Conservation (phyloP, 2,113 vertebrate genomes). For the Seriola dumerili region DNA sequence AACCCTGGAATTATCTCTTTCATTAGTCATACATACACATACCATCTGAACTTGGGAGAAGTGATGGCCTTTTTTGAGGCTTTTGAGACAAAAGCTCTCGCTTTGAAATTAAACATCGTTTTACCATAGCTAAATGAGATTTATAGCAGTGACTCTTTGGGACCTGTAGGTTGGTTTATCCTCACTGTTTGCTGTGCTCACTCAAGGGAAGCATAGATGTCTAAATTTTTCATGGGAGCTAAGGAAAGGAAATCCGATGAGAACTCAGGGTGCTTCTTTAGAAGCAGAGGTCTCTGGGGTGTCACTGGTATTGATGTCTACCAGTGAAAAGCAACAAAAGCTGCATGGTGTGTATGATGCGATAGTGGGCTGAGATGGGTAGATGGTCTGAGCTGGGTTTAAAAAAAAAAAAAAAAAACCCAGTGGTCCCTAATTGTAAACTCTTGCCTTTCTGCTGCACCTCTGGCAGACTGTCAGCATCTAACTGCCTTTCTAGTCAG, state of each 20-base stretch:
- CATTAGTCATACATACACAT: not conserved
- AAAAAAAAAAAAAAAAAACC: not conserved
- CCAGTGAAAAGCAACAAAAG: conserved; percentile 7
- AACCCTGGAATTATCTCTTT: not conserved
- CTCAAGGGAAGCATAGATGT: not conserved
- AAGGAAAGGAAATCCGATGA: not conserved
- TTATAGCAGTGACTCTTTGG: not conserved
- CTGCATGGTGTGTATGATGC: not conserved
- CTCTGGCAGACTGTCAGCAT: not conserved
- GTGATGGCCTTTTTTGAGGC: too few relatives aligned
- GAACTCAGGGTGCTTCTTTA: conserved; percentile 14
- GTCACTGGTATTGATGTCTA: conserved; percentile 7
- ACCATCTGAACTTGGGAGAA: not conserved
- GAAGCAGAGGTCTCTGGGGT: not conserved
- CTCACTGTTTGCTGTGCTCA: not conserved
- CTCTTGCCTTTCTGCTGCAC: not conserved
- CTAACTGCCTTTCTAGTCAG: conserved; percentile 8
- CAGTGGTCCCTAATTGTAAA: not conserved
- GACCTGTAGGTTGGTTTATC: not conserved
- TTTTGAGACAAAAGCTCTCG: not conserved
- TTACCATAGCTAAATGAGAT: not conserved
- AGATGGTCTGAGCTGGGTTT: not conserved
- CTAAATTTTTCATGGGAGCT: not conserved
- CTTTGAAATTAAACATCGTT: not conserved
- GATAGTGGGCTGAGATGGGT: not conserved